Conservation (phyloP, 2,888 invertebrate genomes). For the Stenodema calcarata region DNA sequence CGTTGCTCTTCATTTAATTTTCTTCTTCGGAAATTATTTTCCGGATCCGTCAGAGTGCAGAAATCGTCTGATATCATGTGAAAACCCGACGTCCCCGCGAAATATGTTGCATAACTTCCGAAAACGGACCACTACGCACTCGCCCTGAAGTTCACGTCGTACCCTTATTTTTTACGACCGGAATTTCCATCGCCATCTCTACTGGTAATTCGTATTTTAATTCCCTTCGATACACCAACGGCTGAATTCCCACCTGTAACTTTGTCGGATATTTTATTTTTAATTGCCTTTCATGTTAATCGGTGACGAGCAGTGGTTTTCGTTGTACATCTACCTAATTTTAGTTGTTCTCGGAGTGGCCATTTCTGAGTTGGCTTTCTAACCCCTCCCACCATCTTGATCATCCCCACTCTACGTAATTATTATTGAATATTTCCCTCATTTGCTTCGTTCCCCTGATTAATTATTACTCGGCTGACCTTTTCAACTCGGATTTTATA, state of each 20-base stretch:
- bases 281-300: background rate
- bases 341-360: conserved; percentile 15
- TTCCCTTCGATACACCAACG: too few species aligned
- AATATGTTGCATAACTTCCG: background rate
- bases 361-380: conserved; percentile 40
- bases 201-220: background rate
- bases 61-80: background rate
- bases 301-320: background rate
- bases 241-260: background rate
- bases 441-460: background rate
- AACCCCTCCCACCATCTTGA: background rate
- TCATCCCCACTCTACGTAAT: background rate
- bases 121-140: background rate
- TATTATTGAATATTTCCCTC: background rate
- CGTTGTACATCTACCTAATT: background rate
- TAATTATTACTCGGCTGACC: background rate
- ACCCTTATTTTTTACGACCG: background rate
- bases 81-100: background rate
- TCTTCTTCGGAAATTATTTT: background rate
- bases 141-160: background rate
- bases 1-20: background rate
- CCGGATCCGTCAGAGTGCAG: background rate
- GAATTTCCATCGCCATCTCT: background rate
- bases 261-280: background rate
- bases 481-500: background rate